These are phyloP conservation scores for Mystacornis crossleyi DNA, from an alignment of 2,113 vertebrate genomes.

Conservation along the genomic window DNA sequence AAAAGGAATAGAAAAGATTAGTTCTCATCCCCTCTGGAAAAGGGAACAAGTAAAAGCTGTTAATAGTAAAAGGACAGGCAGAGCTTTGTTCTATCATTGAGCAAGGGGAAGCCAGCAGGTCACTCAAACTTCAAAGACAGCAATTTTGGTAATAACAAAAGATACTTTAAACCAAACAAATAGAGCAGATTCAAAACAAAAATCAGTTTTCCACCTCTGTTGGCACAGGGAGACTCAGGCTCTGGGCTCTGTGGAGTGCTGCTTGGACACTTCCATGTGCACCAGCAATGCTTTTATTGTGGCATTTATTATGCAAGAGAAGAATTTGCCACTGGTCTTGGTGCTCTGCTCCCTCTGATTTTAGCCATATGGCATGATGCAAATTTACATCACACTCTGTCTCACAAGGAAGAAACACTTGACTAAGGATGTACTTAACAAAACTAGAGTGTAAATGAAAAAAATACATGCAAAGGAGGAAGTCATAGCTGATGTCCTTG, in stretches of 20 bases:
- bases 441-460: background rate
- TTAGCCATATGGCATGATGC: background rate
- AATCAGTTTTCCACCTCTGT: background rate
- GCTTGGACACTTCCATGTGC: background rate
- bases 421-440: background rate
- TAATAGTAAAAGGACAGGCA: background rate
- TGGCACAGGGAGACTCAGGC: background rate
- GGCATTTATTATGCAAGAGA: background rate
- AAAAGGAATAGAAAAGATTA: background rate
- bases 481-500: background rate
- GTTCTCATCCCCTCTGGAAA: background rate
- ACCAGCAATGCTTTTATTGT: background rate
- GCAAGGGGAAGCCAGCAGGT: background rate
- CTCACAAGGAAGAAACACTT: background rate
- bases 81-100: background rate
- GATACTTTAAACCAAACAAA: background rate
- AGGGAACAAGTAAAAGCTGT: background rate
- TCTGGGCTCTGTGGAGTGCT: background rate
- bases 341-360: background rate
- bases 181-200: background rate
- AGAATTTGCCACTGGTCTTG: background rate
- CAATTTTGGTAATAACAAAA: background rate
- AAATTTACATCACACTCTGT: background rate
- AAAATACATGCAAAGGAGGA: background rate
- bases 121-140: background rate